Evolutionary conservation across 1,140 invertebrate species (phyloP).

Genomic region (Asbolus verrucosus): DNA sequence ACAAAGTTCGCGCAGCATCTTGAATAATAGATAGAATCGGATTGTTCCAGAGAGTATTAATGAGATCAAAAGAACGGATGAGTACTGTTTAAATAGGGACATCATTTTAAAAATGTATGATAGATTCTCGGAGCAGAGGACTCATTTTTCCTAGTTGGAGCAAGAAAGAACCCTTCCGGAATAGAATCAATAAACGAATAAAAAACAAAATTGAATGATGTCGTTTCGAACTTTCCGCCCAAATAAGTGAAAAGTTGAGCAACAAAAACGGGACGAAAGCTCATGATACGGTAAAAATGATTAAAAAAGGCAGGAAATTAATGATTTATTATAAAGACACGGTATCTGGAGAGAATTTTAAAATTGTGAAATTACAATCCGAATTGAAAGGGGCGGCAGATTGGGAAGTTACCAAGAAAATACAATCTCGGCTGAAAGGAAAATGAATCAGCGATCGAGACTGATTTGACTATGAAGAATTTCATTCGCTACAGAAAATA

Average conservation of each 20-base stretch:
- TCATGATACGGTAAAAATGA: slow-evolving; percentile 9
- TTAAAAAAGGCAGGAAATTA: slow-evolving; percentile 36
- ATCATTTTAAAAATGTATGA: too few relatives aligned
- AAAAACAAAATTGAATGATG: not conserved
- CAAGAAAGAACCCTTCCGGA: not conserved
- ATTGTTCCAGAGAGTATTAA: too few relatives aligned
- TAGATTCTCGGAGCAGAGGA: too few relatives aligned
- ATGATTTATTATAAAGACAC: slow-evolving; percentile 17
- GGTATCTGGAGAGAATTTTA: not conserved
- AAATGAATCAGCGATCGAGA: slow-evolving; percentile 6
- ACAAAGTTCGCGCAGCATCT: too few relatives aligned
- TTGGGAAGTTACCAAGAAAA: not conserved
- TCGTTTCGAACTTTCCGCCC: slow-evolving; percentile 6
- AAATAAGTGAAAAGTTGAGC: slow-evolving; percentile 4
- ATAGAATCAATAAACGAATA: slow-evolving; percentile 1
- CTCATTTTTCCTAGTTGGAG: not conserved
- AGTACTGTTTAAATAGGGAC: too few relatives aligned
- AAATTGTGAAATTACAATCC: slow-evolving; percentile 3
- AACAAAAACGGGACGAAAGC: not conserved
- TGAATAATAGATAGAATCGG: too few relatives aligned
- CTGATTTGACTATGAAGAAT: slow-evolving; percentile 6
- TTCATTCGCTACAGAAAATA: not conserved
- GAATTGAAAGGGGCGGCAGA: not conserved
- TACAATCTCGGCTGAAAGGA: not conserved
- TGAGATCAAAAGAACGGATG: too few relatives aligned